Evolutionary conservation across 2,888 invertebrate genomes (phyloP).

Genomic region (Rhimphoctona megacephalus): DNA sequence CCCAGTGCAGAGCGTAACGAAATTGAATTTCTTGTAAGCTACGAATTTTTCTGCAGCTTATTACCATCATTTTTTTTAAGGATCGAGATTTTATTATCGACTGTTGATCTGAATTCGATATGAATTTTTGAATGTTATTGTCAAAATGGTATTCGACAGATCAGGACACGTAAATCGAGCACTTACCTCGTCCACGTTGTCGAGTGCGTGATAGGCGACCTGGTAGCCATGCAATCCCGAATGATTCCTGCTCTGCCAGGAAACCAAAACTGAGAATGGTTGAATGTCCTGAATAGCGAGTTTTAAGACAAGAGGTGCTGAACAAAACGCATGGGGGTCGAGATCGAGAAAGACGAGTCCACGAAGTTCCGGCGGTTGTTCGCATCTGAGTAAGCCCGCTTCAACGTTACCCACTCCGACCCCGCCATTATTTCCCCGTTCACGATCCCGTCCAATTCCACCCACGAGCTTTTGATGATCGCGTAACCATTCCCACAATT

Average conservation of each 20-base stretch:
- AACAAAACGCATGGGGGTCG: slow-evolving; percentile 93
- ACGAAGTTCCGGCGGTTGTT: slow-evolving; percentile 92
- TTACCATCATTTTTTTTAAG: neutral
- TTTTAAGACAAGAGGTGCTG: slow-evolving; percentile 93
- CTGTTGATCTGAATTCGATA: neutral
- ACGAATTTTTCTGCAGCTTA: neutral
- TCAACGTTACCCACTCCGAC: slow-evolving; percentile 78
- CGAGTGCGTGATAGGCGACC: slow-evolving; percentile 93
- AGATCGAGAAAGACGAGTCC: slow-evolving; percentile 91
- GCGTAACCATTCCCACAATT: slow-evolving; percentile 96
- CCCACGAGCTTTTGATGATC: slow-evolving; percentile 93
- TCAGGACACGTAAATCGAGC: neutral
- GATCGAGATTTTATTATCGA: neutral
- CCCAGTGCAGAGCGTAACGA: too few relatives aligned
- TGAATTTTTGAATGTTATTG: neutral
- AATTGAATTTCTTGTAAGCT: neutral
- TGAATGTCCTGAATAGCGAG: slow-evolving; percentile 96
- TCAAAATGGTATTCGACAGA: neutral
- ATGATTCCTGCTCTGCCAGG: slow-evolving; percentile 96
- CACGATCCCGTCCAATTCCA: slow-evolving; percentile 86
- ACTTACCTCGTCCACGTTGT: slow-evolving; percentile 87
- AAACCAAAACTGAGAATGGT: slow-evolving; percentile 94
- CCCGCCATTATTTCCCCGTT: slow-evolving; percentile 68
- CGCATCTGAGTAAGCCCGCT: slow-evolving; percentile 88
- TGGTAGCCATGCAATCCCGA: slow-evolving; percentile 94